These are phyloP conservation scores for Sinocyclocheilus maitianheensis DNA, from an alignment of 2,113 vertebrate genomes.

Conservation along the genomic window DNA sequence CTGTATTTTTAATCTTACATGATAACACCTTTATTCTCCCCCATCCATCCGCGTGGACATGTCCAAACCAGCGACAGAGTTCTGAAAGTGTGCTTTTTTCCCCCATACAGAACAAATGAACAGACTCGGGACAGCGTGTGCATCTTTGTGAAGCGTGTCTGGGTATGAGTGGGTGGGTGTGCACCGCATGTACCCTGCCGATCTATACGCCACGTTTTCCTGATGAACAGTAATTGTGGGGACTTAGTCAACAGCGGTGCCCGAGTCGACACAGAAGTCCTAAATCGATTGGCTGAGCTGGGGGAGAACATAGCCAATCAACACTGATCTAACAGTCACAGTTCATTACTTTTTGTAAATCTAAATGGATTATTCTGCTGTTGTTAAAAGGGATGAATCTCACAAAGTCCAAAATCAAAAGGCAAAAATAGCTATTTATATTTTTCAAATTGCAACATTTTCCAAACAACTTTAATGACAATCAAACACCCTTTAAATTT, in stretches of 20 bases:
- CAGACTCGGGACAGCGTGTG: slow-evolving; percentile 19
- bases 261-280: slow-evolving; percentile 16
- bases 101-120: slow-evolving; percentile 17
- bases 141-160: background rate
- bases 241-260: slow-evolving; percentile 58
- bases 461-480: too few species aligned
- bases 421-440: too few species aligned
- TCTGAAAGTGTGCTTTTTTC: slow-evolving; percentile 37
- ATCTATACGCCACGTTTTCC: slow-evolving; percentile 63
- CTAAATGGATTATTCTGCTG: background rate
- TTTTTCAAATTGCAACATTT: too few species aligned
- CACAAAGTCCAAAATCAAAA: background rate
- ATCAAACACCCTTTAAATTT: too few species aligned
- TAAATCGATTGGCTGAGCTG: slow-evolving; percentile 27
- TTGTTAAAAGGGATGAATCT: background rate
- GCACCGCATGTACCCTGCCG: background rate
- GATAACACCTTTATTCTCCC: slow-evolving; percentile 63
- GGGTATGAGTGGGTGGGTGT: background rate
- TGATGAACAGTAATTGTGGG: slow-evolving; percentile 66
- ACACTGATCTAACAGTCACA: slow-evolving; percentile 8
- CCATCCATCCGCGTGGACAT: slow-evolving; percentile 57
- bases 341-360: slow-evolving; percentile 1
- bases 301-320: slow-evolving; percentile 19
- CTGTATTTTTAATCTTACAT: slow-evolving; percentile 64
- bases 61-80: slow-evolving; percentile 50